Evolutionary conservation across 2,888 invertebrate species (phyloP), one percentile per base, ranked within the genome.

Genomic region (Tetrapedia diversipes): DNA sequence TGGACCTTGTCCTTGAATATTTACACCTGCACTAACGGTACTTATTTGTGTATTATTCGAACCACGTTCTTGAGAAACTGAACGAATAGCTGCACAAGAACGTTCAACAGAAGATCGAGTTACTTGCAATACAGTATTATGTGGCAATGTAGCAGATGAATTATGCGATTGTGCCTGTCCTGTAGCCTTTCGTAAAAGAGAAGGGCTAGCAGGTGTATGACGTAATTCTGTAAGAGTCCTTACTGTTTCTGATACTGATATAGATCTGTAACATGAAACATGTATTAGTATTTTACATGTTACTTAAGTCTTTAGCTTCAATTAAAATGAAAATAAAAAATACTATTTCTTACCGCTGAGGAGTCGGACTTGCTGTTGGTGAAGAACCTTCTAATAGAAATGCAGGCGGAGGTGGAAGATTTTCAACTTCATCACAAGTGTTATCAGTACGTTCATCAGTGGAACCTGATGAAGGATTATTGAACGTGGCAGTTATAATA

Each of bases 131-230:
- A 87, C 81, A 16, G 83, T 22, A 32, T 82, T 85, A 59, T 86
- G 85, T 53, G 75, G 87, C 34, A 72, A 69, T 29, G 71, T 49
- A 53, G 22, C 43, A 4, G 80, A 45, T 32, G 77, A 43, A 45
- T 76, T 79, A 47, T 86, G 85, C 10, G 84, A 72, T 39, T 88
- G 90, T 27, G 79, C 80, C 37, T 87, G 87, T 4, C 81, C 82
- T 4, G 85, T 83, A 11, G 87, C 80, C 63, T 91, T 91, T 8
- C 96, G 94, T 32, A 95, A 92, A 6, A 96, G 93, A 80, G 95
- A 95, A 4, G 97, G 97, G 82, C 97, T 97, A 2, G 97, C 97
- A 0, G 97, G 97, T 86, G 96, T 97, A 92, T 97, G 97, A 86
- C 96, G 95, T 78, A 97, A 92, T 88, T 97, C 96, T 0, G 97